Conservation (phyloP, 2,113 vertebrate species). For the Todiramphus saurophagus region DNA sequence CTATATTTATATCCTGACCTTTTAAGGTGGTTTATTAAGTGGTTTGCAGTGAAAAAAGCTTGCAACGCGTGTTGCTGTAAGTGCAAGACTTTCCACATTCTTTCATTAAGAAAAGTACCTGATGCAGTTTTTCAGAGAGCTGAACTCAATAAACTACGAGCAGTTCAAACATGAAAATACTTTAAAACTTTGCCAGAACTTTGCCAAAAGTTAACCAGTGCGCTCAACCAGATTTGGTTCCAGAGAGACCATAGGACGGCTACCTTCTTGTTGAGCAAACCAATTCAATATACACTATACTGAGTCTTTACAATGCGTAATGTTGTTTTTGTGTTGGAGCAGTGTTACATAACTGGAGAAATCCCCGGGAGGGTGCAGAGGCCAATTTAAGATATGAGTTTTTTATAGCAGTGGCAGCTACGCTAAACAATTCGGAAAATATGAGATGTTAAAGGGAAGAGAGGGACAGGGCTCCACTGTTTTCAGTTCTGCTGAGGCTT, state of each 20-base stretch:
- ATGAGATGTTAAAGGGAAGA: constrained; percentile 60
- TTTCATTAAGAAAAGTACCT: constrained; percentile 6
- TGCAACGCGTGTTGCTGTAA: not conserved
- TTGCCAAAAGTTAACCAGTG: not conserved
- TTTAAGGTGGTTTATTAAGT: constrained; percentile 67
- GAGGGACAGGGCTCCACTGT: constrained; percentile 36
- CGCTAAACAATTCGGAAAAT: constrained; percentile 35
- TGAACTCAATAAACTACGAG: not conserved
- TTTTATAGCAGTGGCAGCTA: not conserved
- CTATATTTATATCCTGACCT: not conserved
- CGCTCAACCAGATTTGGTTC: not conserved
- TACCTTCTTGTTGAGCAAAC: not conserved
- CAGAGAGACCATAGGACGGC: not conserved
- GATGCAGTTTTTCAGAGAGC: not conserved
- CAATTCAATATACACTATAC: not conserved
- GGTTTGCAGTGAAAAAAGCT: constrained; percentile 22
- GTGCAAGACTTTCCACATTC: not conserved
- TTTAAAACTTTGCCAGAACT: not conserved
- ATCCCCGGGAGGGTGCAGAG: not conserved
- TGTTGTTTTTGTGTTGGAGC: constrained; percentile 26
- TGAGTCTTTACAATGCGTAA: not conserved
- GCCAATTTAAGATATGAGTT: constrained; percentile 18
- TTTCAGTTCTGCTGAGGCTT: constrained; percentile 74
- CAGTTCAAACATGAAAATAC: not conserved
- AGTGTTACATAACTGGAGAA: constrained; percentile 27